Base-by-base conservation (phyloP, 1,140 invertebrate species). In the Temnothorax longispinosus region DNA sequence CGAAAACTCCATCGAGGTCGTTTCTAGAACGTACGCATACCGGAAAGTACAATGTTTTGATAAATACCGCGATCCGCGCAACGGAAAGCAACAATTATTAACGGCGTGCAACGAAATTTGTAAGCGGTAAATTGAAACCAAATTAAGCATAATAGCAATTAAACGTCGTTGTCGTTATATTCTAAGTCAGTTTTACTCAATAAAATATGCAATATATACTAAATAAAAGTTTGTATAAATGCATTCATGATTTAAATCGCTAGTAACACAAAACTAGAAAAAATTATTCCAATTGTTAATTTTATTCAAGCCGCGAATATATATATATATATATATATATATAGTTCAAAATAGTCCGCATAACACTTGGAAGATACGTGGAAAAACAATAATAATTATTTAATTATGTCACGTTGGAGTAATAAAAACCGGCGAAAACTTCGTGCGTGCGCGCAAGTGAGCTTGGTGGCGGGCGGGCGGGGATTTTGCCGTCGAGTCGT, bases 401-500 rank as follows among this genome's bases (percentile, higher is more conserved):
- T 81, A 54, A 81, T 69, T 13, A 71, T 32, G 4, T 13, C 5
- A n/a, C 65, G 58, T 50, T 18, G 52, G 7, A 60, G 47, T 4
- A 80, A 69, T 50, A 80, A 86, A 71, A 47, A 60, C 47, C 8
- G 2, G 41, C n/a, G 47, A 41, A 27, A 81, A 75, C 35, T 64
- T 21, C 2, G 15, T 67, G 32, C 52, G 65, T n/a, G 56, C 32
- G 13, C 7, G 54, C 27, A 62, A 78, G 84, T 62, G 72, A 58
- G 71, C 32, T 65, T 2, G 35, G 13, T n/a, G 41, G 44, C 60
- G 41, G 64, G 41, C 35, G 52, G 52, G 69, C 86, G 74, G 65
- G 88, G 76, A 80, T 86, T 86, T 80, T 11, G 65, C 54, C 56
- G 77, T 86, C 62, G 81, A 64, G 65, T 71, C 77, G 88, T 92